Evolutionary conservation across 2,797 vertebrate species (phyloP).

Genomic region (Cichlasoma orientale): DNA sequence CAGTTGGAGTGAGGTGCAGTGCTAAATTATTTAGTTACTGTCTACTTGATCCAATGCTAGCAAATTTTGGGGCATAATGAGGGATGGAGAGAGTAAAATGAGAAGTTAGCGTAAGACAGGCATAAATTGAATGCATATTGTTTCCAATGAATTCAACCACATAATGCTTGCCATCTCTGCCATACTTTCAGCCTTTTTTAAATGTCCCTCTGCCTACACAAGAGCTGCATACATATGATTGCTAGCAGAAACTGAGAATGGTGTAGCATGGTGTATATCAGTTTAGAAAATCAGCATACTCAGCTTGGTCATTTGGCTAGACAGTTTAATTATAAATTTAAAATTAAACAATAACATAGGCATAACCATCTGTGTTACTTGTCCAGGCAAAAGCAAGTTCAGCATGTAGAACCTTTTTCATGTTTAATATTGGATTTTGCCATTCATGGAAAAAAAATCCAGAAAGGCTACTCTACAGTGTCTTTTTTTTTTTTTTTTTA

Average conservation of each 20-base stretch:
- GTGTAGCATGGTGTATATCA: background rate
- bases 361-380: background rate
- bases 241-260: background rate
- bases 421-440: background rate
- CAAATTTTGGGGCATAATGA: background rate
- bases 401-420: background rate
- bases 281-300: background rate
- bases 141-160: background rate
- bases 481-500: no score
- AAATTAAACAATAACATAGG: background rate
- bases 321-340: constrained; percentile 11
- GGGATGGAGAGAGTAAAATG: background rate
- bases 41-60: constrained; percentile 39
- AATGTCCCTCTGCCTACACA: background rate
- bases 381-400: background rate
- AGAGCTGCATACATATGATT: constrained; percentile 3
- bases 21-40: constrained; percentile 61
- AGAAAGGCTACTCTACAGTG: no score
- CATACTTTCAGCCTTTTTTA: background rate
- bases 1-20: constrained; percentile 26
- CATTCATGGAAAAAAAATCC: background rate
- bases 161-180: background rate
- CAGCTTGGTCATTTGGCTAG: background rate
- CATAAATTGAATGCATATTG: no score
- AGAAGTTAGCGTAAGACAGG: background rate